Conservation (phyloP, 1,140 invertebrate genomes). For the Olivierus martensii region DNA sequence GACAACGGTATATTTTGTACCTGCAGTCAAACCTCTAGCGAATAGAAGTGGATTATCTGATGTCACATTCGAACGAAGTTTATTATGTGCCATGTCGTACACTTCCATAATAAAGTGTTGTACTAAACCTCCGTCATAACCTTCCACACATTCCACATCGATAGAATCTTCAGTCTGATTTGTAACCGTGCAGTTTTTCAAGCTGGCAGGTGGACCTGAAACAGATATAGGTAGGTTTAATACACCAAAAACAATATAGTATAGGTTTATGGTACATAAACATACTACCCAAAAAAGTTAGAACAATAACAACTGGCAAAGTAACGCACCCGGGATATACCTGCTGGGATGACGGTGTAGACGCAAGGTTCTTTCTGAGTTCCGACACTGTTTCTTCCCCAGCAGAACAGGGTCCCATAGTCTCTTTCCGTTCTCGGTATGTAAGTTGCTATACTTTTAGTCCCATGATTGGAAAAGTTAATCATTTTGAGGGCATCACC, state of each 20-base stretch:
- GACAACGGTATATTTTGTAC: conserved; percentile 57
- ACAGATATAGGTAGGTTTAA: no score
- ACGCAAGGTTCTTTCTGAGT: conserved; percentile 23
- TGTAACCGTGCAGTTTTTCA: conserved; percentile 71
- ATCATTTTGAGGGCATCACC: not conserved
- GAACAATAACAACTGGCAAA: no score
- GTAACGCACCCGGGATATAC: conserved; percentile 1
- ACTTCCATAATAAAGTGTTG: conserved; percentile 71
- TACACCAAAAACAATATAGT: no score
- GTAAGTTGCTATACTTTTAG: conserved; percentile 8
- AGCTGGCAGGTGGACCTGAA: conserved; percentile 57
- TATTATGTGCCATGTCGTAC: conserved; percentile 38
- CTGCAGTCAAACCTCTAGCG: conserved; percentile 51
- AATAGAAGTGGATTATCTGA: conserved; percentile 34
- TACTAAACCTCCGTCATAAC: conserved; percentile 67
- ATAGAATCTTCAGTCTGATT: conserved; percentile 72
- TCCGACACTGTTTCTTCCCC: conserved; percentile 23
- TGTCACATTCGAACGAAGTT: conserved; percentile 39
- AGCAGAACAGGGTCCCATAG: conserved; percentile 22
- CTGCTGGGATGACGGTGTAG: conserved; percentile 22
- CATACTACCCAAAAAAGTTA: no score
- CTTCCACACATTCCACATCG: conserved; percentile 59
- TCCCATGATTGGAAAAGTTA: conserved; percentile 4
- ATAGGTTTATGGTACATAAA: no score
- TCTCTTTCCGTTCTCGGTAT: conserved; percentile 16